phyloP scores from a whole-genome alignment of 2,888 invertebrate genomes.

The Dynastes grantii region DNA sequence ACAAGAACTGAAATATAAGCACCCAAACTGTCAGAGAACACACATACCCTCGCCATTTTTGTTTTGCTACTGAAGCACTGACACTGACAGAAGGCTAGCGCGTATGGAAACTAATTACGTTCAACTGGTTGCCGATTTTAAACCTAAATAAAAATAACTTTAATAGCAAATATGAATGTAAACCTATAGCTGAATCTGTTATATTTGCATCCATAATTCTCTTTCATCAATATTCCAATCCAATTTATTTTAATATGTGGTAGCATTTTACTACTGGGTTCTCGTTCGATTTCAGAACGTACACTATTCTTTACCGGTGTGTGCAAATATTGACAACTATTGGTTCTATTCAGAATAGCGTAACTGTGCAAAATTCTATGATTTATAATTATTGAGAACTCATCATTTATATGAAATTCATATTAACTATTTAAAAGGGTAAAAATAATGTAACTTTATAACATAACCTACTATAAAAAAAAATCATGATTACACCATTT shows the following conservation, averaged over 20 bases:
- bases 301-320: not conserved
- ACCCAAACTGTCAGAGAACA: constrained; percentile 61
- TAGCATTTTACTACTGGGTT: too few relatives aligned
- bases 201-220: too few relatives aligned
- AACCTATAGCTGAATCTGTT: not conserved
- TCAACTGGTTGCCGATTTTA: constrained; percentile 21
- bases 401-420: not conserved
- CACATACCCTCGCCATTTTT: constrained; percentile 65
- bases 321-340: constrained; percentile 23
- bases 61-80: constrained; percentile 57
- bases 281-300: not conserved
- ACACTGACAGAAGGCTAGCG: not conserved
- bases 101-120: not conserved
- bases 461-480: constrained; percentile 25
- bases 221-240: too few relatives aligned
- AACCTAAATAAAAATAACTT: not conserved
- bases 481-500: constrained; percentile 73
- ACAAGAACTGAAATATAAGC: constrained; percentile 61
- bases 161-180: not conserved
- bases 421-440: not conserved
- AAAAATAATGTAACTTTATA: not conserved
- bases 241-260: too few relatives aligned
- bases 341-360: not conserved
- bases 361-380: constrained; percentile 4
- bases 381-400: not conserved